These are phyloP conservation scores for Noctilio leporinus DNA, from an alignment of 2,113 vertebrate species.

Conservation along the genomic window DNA sequence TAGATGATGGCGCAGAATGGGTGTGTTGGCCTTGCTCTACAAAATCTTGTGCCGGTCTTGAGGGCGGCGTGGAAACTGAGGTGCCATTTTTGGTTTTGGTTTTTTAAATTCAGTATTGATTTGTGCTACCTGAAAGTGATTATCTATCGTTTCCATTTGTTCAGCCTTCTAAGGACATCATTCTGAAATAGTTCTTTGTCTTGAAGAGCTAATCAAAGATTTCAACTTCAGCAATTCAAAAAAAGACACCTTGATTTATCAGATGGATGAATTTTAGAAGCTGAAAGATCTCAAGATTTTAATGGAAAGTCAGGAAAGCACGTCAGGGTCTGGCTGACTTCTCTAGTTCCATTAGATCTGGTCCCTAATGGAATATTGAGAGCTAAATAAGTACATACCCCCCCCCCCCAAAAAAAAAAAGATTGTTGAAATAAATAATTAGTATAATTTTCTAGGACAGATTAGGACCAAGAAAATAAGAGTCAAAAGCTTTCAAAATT, in stretches of 20 bases:
- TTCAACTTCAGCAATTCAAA: background rate
- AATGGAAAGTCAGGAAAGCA: background rate
- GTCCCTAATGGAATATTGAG: background rate
- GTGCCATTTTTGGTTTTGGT: background rate
- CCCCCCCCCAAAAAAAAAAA: background rate
- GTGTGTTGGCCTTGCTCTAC: background rate
- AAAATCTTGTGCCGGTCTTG: constrained; percentile 18
- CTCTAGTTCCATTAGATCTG: too few relatives aligned
- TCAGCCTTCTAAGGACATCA: background rate
- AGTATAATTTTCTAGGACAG: background rate
- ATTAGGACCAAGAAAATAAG: background rate
- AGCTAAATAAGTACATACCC: background rate
- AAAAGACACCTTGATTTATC: background rate
- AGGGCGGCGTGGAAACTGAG: background rate
- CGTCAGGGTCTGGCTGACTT: background rate
- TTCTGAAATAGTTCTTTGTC: constrained; percentile 25
- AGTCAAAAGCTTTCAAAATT: background rate
- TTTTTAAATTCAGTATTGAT: background rate
- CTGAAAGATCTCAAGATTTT: background rate
- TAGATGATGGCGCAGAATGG: background rate
- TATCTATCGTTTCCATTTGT: background rate
- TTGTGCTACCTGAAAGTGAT: background rate
- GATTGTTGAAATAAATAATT: background rate
- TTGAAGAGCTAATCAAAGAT: background rate
- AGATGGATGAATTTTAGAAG: background rate